phyloP scores from a whole-genome alignment of 2,888 invertebrate species.

The Patella pellucida region DNA sequence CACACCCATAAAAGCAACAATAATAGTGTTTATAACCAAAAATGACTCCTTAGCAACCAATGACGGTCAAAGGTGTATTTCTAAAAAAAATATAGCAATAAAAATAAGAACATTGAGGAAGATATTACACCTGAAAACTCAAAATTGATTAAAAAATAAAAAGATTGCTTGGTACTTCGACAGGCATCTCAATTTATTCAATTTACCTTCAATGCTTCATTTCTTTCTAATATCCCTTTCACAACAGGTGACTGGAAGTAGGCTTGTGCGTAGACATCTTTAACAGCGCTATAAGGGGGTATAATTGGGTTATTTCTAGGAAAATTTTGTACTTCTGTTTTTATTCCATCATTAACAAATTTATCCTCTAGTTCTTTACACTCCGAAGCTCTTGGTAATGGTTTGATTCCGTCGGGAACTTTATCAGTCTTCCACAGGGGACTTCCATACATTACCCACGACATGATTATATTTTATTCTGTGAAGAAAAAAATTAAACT shows the following conservation, averaged over 20 bases:
- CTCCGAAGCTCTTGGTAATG: slow-evolving; percentile 35
- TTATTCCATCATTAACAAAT: slow-evolving; percentile 54
- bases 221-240: slow-evolving; percentile 43
- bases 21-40: no score
- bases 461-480: background rate
- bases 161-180: no score
- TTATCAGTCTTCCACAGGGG: slow-evolving; percentile 53
- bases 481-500: no score
- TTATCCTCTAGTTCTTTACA: slow-evolving; percentile 37
- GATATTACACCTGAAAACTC: no score
- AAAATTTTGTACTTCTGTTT: slow-evolving; percentile 38
- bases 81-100: no score
- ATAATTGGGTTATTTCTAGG: slow-evolving; percentile 58
- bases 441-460: slow-evolving; percentile 56
- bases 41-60: no score
- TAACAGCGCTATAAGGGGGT: slow-evolving; percentile 58
- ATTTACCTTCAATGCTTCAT: slow-evolving; percentile 31
- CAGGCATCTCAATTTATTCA: no score
- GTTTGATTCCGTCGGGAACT: slow-evolving; percentile 41
- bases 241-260: slow-evolving; percentile 61
- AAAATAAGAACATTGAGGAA: no score
- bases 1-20: no score
- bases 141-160: no score
- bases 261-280: slow-evolving; percentile 54
- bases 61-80: no score